Percentiles rank a stretch among this genome's conserved stretches.
These are phyloP conservation scores for Callithrix jacchus DNA, from an alignment of 2,113 vertebrate genomes.

Conservation along the genomic window DNA sequence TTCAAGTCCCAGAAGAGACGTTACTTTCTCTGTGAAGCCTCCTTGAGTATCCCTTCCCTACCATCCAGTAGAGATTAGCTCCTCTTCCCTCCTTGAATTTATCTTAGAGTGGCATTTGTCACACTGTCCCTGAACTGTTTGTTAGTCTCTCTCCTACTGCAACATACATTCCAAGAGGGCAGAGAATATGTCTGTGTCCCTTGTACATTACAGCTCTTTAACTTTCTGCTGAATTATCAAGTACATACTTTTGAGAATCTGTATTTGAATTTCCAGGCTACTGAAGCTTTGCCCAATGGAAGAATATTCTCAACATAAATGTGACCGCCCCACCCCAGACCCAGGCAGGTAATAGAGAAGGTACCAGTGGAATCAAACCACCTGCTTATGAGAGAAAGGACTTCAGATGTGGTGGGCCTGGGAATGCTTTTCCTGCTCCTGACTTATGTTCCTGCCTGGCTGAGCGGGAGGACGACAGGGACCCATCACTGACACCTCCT, in stretches of 20 bases:
- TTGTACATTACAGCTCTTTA: background rate
- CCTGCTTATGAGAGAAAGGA: background rate
- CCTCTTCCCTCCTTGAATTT: background rate
- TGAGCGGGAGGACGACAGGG: background rate
- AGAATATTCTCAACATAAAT: constrained; percentile 31
- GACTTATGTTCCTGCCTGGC: background rate
- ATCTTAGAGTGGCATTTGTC: background rate
- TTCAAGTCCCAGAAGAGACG: background rate
- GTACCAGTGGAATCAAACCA: background rate
- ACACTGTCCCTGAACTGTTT: background rate
- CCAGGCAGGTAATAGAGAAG: background rate
- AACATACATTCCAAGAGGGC: background rate
- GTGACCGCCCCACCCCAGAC: background rate
- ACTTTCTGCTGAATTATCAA: constrained; percentile 11
- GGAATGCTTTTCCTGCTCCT: background rate
- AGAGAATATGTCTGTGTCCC: background rate
- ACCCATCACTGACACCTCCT: background rate
- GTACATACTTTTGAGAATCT: background rate
- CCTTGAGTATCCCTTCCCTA: background rate
- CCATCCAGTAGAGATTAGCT: background rate
- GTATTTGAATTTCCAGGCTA: background rate
- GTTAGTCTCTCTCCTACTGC: background rate
- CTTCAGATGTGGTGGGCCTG: background rate
- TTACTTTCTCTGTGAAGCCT: background rate
- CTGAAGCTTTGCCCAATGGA: background rate